Evolutionary conservation across 64 coral and sea anemone species (phyloP).

Genomic region (Cladopsammia gracilis): DNA sequence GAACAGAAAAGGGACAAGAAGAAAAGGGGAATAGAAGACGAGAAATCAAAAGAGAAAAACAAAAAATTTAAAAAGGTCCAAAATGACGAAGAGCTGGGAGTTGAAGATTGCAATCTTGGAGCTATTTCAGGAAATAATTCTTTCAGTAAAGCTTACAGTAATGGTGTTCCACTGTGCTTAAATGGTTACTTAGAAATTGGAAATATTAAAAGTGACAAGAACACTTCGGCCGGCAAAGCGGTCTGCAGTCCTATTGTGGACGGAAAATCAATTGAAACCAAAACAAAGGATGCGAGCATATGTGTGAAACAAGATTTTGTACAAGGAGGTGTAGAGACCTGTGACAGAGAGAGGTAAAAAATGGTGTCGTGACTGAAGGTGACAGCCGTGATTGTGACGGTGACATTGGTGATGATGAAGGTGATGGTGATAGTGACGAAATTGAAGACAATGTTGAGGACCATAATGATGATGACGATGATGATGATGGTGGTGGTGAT

Average conservation of each 20-base stretch:
- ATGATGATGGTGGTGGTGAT: background rate
- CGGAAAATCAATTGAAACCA: background rate
- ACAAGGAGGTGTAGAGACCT: background rate
- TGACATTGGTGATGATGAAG: background rate
- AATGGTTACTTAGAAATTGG: background rate
- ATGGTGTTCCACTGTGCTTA: background rate
- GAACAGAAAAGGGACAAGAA: background rate
- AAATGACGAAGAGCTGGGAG: too few relatives aligned
- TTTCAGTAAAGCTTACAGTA: background rate
- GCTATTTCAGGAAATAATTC: background rate
- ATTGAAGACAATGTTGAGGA: constrained; percentile 9
- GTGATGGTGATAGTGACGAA: background rate
- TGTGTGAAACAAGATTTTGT: background rate
- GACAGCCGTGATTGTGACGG: background rate
- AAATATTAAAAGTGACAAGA: background rate
- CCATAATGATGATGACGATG: constrained; percentile 2
- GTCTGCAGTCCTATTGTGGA: background rate
- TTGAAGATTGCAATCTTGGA: background rate
- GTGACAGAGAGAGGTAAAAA: too few relatives aligned
- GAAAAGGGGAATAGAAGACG: background rate
- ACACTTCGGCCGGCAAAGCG: background rate
- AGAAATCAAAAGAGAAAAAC: background rate
- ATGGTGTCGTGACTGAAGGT: background rate
- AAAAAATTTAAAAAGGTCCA: background rate
- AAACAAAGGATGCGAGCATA: background rate